phyloP scores from a whole-genome alignment of 2,888 invertebrate genomes.

The Latrodectus hesperus region DNA sequence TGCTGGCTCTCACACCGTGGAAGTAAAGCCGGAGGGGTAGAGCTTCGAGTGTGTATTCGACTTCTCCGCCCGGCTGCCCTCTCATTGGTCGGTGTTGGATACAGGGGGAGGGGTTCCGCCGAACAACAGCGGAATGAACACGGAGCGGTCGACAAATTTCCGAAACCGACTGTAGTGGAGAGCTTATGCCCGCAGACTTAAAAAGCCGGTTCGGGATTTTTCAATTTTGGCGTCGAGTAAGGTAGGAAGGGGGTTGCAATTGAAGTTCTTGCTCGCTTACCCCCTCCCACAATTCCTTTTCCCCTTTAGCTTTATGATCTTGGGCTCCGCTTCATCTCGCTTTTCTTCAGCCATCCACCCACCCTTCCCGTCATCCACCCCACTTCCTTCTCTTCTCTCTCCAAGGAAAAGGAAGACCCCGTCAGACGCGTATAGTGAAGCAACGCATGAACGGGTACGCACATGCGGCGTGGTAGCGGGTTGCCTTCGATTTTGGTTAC shows the following conservation, averaged over 20 bases:
- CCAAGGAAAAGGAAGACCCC: slow-evolving; percentile 3
- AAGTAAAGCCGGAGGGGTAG: slow-evolving; percentile 12
- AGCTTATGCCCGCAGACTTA: slow-evolving; percentile 46
- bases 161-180: slow-evolving; percentile 39
- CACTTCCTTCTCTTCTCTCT: slow-evolving; percentile 31
- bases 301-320: slow-evolving; percentile 7
- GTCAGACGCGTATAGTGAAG: slow-evolving; percentile 55
- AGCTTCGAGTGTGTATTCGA: slow-evolving; percentile 17
- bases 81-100: slow-evolving; percentile 51
- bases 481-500: slow-evolving; percentile 42
- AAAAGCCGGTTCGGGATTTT: slow-evolving; percentile 66
- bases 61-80: slow-evolving; percentile 65
- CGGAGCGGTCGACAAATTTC: slow-evolving; percentile 38
- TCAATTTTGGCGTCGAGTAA: slow-evolving; percentile 43
- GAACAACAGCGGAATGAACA: slow-evolving; percentile 25
- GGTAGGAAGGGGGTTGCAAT: neutral
- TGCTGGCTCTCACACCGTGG: slow-evolving; percentile 6
- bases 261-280: neutral
- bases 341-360: slow-evolving; percentile 1
- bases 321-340: neutral
- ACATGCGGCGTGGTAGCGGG: slow-evolving; percentile 52
- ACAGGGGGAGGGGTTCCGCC: slow-evolving; percentile 56
- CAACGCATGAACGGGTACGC: slow-evolving; percentile 60
- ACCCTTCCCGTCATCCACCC: slow-evolving; percentile 7
- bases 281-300: neutral